phyloP scores from a whole-genome alignment of 2,113 vertebrate genomes.

The Puffinus mauretanicus region DNA sequence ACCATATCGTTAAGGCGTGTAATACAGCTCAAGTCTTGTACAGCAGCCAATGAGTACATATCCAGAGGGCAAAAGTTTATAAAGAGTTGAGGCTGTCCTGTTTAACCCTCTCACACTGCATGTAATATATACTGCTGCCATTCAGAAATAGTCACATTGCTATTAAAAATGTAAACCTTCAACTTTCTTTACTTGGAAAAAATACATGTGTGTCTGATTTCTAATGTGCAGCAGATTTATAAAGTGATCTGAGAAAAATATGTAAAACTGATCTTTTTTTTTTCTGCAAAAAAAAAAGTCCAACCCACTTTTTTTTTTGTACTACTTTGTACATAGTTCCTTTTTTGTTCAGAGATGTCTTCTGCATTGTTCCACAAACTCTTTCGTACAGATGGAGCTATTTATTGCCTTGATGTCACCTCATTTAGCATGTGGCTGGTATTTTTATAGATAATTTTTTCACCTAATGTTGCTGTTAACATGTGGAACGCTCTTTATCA shows the following conservation, averaged over 20 bases:
- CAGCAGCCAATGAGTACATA: conserved; percentile 84
- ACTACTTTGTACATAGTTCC: not conserved
- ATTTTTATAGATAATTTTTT: conserved; percentile 63
- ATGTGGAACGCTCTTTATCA: conserved; percentile 40
- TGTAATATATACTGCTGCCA: conserved; percentile 78
- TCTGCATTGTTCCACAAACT: conserved; percentile 30
- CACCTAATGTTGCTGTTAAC: conserved; percentile 56
- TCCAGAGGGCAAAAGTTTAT: conserved; percentile 89
- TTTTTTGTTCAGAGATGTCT: conserved; percentile 29
- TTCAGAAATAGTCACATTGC: conserved; percentile 64
- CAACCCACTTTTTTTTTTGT: not conserved
- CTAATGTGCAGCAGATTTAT: conserved; percentile 42
- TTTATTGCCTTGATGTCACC: conserved; percentile 67
- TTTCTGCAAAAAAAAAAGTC: not conserved
- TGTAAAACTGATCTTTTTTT: not conserved
- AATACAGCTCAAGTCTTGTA: conserved; percentile 84
- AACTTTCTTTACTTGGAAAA: not conserved
- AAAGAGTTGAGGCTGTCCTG: conserved; percentile 78
- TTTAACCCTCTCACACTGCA: conserved; percentile 83
- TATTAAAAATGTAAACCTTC: conserved; percentile 54
- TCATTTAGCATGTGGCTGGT: conserved; percentile 59
- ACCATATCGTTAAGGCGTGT: conserved; percentile 97
- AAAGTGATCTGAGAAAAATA: conserved; percentile 51
- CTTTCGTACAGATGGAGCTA: conserved; percentile 58
- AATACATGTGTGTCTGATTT: conserved; percentile 27